A percentile compares a stretch with the other conserved stretches of the same genome.
phyloP scores from a whole-genome alignment of 2,113 vertebrate species.

The Heloderma charlesbogerti region DNA sequence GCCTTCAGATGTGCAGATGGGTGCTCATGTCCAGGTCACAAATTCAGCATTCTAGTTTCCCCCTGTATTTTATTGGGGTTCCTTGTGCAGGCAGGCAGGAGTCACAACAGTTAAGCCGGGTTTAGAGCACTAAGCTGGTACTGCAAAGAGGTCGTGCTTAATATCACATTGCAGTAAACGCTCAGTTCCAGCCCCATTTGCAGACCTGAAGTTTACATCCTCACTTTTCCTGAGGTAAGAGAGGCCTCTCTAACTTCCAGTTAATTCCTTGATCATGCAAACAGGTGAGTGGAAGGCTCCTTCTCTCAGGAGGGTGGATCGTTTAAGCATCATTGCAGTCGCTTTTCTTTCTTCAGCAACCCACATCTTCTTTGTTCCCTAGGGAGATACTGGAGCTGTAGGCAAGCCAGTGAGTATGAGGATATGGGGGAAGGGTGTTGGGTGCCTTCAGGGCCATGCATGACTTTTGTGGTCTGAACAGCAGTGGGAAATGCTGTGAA shows the following conservation, averaged over 20 bases:
- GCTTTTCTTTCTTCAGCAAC: background rate
- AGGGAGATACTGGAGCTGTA: conserved; percentile 82
- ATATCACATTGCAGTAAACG: background rate
- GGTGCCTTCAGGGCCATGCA: background rate
- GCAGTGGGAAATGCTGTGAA: background rate
- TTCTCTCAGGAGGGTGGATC: background rate
- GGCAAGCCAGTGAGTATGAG: conserved; percentile 83
- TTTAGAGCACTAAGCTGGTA: background rate
- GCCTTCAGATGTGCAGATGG: background rate
- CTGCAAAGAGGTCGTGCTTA: background rate
- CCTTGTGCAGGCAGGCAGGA: background rate
- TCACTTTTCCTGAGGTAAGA: background rate
- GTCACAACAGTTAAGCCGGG: background rate
- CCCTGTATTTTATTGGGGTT: background rate
- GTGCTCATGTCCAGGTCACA: background rate
- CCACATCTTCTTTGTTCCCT: conserved; percentile 35
- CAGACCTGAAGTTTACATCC: background rate
- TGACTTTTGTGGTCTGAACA: background rate
- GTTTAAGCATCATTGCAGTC: background rate
- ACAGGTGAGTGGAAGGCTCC: background rate
- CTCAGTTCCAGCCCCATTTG: background rate
- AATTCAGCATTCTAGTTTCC: background rate
- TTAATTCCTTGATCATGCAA: background rate
- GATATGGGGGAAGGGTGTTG: background rate
- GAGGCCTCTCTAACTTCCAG: too few species aligned